Evolutionary conservation across 2,797 vertebrate genomes (phyloP), one percentile per base, ranked within the genome.

Genomic region (Paedocypris micromegethes): DNA sequence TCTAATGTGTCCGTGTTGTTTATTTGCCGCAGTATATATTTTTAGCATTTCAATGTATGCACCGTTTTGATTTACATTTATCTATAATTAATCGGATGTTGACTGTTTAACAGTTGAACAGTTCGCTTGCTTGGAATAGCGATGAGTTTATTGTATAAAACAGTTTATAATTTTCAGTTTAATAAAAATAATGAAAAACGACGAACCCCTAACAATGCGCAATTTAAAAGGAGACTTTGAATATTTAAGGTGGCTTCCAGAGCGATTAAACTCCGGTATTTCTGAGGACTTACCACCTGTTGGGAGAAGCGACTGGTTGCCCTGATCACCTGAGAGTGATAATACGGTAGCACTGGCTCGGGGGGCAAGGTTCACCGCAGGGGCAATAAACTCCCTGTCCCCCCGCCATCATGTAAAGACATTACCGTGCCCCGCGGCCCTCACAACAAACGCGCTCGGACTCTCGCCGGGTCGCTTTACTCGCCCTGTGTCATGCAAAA

Each of bases 401-500:
- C 66, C 55, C 64, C 64, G n/a, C 79, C 63, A 58, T 77, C 57
- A 60, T 79, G 79, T 69, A 64, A 49, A 60, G 66, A 75, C 70
- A 69, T 69, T 66, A 55, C 7, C 65, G 75, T 84, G 73, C 64
- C 87, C 72, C 5, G 60, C 67, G 79, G 85, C 79, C 69, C 56
- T 8, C 76, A 75, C 46, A 78, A 86, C 81, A 79, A 86, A 85
- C 75, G 58, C 57, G 47, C 65, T 70, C 76, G 78, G 59, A 50
- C 78, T 76, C 74, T 73, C 68, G 58, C 59, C 9, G 1, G 72
- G 75, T 78, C 83, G 76, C 73, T 79, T 81, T 70, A 6, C 46
- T 9, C 66, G n/a, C 49, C 70, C 73, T 82, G 85, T 88, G 83
- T 86, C 48, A 84, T 86, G 82, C 73, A 80, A 87, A 86, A 56